These are phyloP conservation scores for Platycercus adscitus DNA, from an alignment of 2,113 vertebrate species.

Conservation along the genomic window DNA sequence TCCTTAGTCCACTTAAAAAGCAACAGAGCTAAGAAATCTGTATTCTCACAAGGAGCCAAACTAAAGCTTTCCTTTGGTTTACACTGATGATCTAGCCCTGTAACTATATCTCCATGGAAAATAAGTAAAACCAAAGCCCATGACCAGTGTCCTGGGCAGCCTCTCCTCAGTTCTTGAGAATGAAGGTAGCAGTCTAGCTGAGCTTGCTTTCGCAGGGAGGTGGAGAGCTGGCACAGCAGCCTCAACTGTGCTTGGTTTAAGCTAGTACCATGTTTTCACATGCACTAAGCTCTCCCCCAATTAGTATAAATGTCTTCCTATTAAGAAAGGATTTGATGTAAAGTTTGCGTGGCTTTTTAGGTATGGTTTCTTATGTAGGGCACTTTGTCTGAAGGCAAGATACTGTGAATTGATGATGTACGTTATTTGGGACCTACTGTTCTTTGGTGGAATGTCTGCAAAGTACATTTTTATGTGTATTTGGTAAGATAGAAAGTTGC, in stretches of 20 bases:
- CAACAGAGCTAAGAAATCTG: neutral
- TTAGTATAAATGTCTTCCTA: neutral
- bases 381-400: constrained; percentile 43
- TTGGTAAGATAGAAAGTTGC: constrained; percentile 23
- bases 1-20: neutral
- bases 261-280: neutral
- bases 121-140: neutral
- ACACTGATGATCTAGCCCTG: neutral
- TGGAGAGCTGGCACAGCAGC: neutral
- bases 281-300: neutral
- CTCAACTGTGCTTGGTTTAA: neutral
- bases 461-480: constrained; percentile 15
- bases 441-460: constrained; percentile 13
- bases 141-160: neutral
- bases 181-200: neutral
- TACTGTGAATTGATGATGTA: constrained; percentile 40
- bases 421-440: constrained; percentile 9
- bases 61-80: neutral
- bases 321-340: neutral
- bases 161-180: neutral
- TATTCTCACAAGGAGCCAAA: neutral
- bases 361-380: constrained; percentile 16
- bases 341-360: constrained; percentile 16
- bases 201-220: neutral
- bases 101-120: neutral